Percentiles rank a stretch among this genome's conserved stretches.
These are phyloP conservation scores for Amphibalanus amphitrite DNA, from an alignment of 1,140 invertebrate species.

Conservation along the genomic window DNA sequence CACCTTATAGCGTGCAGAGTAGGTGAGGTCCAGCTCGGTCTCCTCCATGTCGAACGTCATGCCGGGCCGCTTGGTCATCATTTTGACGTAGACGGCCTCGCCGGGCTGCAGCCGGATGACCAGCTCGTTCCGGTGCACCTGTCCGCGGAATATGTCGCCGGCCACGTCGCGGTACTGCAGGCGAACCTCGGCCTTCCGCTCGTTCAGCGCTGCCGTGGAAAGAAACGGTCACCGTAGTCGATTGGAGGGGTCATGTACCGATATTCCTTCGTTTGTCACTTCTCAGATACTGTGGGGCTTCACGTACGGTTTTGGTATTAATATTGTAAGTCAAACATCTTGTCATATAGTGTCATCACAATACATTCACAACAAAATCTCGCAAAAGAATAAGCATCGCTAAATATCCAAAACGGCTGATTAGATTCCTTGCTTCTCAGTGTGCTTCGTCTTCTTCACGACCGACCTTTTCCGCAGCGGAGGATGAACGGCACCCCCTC, in stretches of 20 bases:
- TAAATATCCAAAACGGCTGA: too few relatives aligned
- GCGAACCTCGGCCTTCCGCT: constrained; percentile 94
- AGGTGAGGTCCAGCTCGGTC: constrained; percentile 94
- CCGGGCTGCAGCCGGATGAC: constrained; percentile 97
- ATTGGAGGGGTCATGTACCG: too few relatives aligned
- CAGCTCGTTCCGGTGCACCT: constrained; percentile 85
- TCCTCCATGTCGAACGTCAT: constrained; percentile 94
- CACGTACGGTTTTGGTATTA: too few relatives aligned
- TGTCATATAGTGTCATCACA: too few relatives aligned
- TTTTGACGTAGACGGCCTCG: constrained; percentile 94
- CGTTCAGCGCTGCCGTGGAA: constrained; percentile 87
- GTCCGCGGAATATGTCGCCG: constrained; percentile 88
- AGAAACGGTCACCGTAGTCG: too few relatives aligned
- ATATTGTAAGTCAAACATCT: too few relatives aligned
- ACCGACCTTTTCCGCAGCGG: constrained; percentile 83
- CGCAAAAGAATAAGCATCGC: too few relatives aligned
- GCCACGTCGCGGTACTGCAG: constrained; percentile 93
- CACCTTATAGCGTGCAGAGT: constrained; percentile 72
- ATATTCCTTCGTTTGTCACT: too few relatives aligned
- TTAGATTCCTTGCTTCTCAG: too few relatives aligned
- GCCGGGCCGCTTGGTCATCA: constrained; percentile 96
- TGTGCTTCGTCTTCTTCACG: too few relatives aligned
- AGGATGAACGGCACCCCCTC: constrained; percentile 97
- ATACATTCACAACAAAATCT: too few relatives aligned
- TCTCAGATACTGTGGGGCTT: too few relatives aligned